Evolutionary conservation across 2,113 vertebrate species (phyloP), one percentile per base, ranked within the genome.

Genomic region (Girardinichthys multiradiatus): DNA sequence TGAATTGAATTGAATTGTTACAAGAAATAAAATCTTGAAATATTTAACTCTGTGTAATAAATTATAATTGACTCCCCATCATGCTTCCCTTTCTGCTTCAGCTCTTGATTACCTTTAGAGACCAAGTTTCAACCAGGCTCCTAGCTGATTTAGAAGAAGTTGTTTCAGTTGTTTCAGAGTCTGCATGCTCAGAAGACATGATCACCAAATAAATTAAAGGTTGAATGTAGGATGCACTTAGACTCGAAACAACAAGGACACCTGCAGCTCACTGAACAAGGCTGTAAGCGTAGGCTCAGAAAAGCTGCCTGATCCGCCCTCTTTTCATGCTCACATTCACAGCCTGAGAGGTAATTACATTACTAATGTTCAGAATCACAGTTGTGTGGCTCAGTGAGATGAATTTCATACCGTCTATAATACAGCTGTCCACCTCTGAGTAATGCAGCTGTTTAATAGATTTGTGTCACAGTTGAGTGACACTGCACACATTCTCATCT

Each of bases 181-280:
- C 68, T 76, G 65, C 68, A 0, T 0, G 27, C 76, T 82, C 83
- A 82, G 83, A 79, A 79, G 13, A 67, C 29, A 3, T 13, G 72
- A 17, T 62, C 75, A 54, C 68, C 1, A 9, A 39, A 39, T 31
- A 21, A 48, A 64, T 39, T 33, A 66, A 75, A 60, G 72, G 70
- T 57, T 70, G 66, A 73, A 79, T 76, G n/a, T 62, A 68, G 76
- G 79, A 12, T 29, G 72, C 27, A 68, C 54, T 37, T 71, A 24
- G 27, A 72, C 79, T 72, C 15, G 33, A 58, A 76, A 68, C 37
- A 70, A 70, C 21, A 8, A 39, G 19, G 64, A 74, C 62, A 78
- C 39, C 70, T 70, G 76, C 72, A n/a, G 68, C 68, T 64, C 35
- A 2, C 51, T 26, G 1, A 14, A 31, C 57, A 66, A 30, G 67